These are phyloP conservation scores for Cerastis leucographa DNA, from an alignment of 2,888 invertebrate genomes.

Conservation along the genomic window DNA sequence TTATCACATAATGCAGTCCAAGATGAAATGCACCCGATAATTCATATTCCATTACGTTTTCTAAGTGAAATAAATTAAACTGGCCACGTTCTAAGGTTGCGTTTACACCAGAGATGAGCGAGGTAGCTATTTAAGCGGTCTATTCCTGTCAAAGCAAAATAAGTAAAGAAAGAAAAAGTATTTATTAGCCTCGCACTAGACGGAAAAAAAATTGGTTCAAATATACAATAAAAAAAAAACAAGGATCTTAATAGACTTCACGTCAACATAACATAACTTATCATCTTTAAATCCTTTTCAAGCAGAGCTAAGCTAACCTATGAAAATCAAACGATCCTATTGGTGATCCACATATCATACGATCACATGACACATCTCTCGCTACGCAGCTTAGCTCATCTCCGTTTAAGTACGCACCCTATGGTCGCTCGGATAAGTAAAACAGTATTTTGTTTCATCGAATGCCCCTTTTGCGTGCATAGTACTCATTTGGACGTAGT, in stretches of 20 bases:
- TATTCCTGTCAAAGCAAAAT: too few species aligned
- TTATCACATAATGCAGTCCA: constrained; percentile 7
- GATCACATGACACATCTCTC: too few species aligned
- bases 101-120: neutral
- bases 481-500: constrained; percentile 69
- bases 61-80: constrained; percentile 55
- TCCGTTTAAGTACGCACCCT: neutral
- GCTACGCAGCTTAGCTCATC: constrained; percentile 9
- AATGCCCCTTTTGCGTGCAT: constrained; percentile 76
- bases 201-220: too few species aligned
- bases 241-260: too few species aligned
- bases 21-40: constrained; percentile 47
- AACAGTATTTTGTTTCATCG: constrained; percentile 66
- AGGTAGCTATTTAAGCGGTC: neutral
- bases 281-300: too few species aligned
- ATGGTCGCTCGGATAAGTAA: constrained; percentile 27
- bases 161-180: too few species aligned
- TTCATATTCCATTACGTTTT: constrained; percentile 45
- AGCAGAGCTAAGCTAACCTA: too few species aligned
- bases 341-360: too few species aligned
- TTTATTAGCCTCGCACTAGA: too few species aligned
- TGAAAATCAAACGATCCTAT: too few species aligned
- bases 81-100: constrained; percentile 11
- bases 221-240: too few species aligned
- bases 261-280: too few species aligned